Evolutionary conservation across 1,140 invertebrate species (phyloP).

Genomic region (fruit fly (Drosophila melanogaster)): DNA sequence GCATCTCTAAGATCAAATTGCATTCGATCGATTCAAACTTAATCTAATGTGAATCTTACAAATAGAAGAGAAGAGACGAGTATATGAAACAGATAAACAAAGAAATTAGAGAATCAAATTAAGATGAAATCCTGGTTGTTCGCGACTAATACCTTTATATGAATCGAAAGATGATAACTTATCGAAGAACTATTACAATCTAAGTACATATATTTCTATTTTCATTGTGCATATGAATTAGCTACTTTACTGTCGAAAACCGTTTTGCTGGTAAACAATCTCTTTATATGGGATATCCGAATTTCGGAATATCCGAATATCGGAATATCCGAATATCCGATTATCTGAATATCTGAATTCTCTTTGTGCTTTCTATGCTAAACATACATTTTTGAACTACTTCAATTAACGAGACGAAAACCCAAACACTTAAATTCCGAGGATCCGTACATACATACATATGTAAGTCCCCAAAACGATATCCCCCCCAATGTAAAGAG

Average conservation of each 20-base stretch:
- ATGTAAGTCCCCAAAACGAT: constrained; percentile 3
- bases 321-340: constrained; percentile 16
- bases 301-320: constrained; percentile 36
- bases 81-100: not conserved
- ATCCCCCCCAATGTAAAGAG: not conserved
- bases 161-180: constrained; percentile 40
- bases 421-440: constrained; percentile 15
- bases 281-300: constrained; percentile 42
- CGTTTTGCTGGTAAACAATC: constrained; percentile 48
- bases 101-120: constrained; percentile 39
- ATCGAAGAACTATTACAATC: constrained; percentile 43
- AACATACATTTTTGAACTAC: constrained; percentile 42
- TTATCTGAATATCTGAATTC: constrained; percentile 32
- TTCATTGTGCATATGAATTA: constrained; percentile 57
- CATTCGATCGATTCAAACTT: constrained; percentile 14
- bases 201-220: constrained; percentile 58
- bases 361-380: constrained; percentile 49
- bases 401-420: constrained; percentile 38
- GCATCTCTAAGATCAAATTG: constrained; percentile 24
- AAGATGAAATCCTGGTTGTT: constrained; percentile 64
- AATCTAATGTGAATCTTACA: constrained; percentile 2
- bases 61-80: too few relatives aligned
- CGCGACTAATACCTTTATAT: constrained; percentile 59
- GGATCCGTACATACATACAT: constrained; percentile 13
- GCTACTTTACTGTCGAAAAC: constrained; percentile 45